A percentile compares a stretch with the other conserved stretches of the same genome.
Conservation (phyloP, 2,113 vertebrate genomes). For the Nettapus auritus region DNA sequence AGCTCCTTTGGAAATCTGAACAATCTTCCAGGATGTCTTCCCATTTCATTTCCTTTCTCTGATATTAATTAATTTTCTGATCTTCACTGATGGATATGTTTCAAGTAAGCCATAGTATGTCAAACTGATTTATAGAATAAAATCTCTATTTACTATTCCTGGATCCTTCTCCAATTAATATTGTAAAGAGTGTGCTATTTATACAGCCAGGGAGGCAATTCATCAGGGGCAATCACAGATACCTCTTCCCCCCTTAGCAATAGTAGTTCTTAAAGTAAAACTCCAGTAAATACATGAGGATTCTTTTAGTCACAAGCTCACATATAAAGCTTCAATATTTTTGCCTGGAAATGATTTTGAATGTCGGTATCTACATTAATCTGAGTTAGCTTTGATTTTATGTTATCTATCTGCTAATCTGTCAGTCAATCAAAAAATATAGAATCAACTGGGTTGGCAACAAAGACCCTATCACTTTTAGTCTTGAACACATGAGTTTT, state of each 20-base stretch:
- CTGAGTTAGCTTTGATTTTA: background rate
- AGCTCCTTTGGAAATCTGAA: slow-evolving; percentile 32
- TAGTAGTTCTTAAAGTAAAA: background rate
- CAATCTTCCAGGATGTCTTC: slow-evolving; percentile 11
- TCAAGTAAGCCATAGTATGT: slow-evolving; percentile 30
- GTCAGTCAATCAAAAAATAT: background rate
- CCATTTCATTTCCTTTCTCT: slow-evolving; percentile 25
- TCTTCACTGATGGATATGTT: slow-evolving; percentile 49
- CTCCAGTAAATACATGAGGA: background rate
- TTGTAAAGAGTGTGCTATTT: slow-evolving; percentile 56
- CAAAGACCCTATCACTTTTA: accelerated
- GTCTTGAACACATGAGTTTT: background rate
- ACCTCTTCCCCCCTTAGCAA: background rate
- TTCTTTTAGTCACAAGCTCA: background rate
- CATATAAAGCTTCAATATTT: background rate
- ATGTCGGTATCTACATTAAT: background rate
- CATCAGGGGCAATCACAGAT: slow-evolving; percentile 12
- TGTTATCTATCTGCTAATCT: background rate
- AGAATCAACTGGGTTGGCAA: background rate
- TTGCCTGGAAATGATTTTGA: background rate
- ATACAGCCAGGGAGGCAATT: slow-evolving; percentile 33
- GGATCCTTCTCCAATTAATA: slow-evolving; percentile 62
- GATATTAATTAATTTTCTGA: slow-evolving; percentile 60
- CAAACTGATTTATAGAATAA: slow-evolving; percentile 69
- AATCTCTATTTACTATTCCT: slow-evolving; percentile 62